phyloP scores from a whole-genome alignment of 2,113 vertebrate genomes.

The Triplophysa tibetana region DNA sequence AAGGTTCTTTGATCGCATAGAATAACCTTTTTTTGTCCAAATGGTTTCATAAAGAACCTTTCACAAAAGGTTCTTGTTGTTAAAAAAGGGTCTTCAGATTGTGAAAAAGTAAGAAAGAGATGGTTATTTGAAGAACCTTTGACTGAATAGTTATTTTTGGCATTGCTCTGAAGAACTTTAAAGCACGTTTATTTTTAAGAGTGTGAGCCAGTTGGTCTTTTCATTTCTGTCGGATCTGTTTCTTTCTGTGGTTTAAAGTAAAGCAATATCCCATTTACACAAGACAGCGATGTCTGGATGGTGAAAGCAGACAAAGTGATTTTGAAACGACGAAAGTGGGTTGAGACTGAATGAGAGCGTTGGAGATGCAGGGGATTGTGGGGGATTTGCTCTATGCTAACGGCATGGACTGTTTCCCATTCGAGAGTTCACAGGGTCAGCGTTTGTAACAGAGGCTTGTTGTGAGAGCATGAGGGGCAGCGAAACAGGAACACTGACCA shows the following conservation, averaged over 20 bases:
- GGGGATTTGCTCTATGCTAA: slow-evolving; percentile 32
- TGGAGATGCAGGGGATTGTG: slow-evolving; percentile 6
- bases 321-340: not conserved
- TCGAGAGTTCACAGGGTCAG: slow-evolving; percentile 29
- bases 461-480: not conserved
- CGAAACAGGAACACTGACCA: slow-evolving; percentile 15
- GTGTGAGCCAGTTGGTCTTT: slow-evolving; percentile 28
- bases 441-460: slow-evolving; percentile 32
- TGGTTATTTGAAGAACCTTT: no score
- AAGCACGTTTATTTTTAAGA: no score
- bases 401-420: slow-evolving; percentile 41
- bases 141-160: no score
- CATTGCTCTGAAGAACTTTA: no score
- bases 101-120: no score
- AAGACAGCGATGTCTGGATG: slow-evolving; percentile 9
- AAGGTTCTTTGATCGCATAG: no score
- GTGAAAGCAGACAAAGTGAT: slow-evolving; percentile 16
- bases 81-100: no score
- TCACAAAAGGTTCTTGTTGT: not conserved
- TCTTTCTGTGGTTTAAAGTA: slow-evolving; percentile 5
- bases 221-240: slow-evolving; percentile 23
- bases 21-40: not conserved
- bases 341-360: not conserved
- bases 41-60: no score
- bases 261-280: slow-evolving; percentile 26